phyloP scores from a whole-genome alignment of 53 echinoderm and acorn worm species.

The Stichopus horrens region DNA sequence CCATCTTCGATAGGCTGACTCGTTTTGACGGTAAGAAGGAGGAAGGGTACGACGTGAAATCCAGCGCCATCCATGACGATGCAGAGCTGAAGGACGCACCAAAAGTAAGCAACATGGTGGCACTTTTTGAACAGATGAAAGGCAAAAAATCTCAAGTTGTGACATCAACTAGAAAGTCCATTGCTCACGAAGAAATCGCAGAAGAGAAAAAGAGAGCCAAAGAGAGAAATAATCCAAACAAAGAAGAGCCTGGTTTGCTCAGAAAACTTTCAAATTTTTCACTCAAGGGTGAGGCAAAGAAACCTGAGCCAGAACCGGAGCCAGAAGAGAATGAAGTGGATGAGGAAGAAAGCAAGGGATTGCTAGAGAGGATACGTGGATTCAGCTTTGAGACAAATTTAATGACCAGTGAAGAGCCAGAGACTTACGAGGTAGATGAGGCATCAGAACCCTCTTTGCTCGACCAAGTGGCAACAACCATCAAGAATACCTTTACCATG shows the following conservation, averaged over 20 bases:
- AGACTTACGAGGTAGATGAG: conserved; percentile 22
- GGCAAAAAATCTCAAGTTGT: neutral
- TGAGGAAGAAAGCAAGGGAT: neutral
- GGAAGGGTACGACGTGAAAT: conserved; percentile 26
- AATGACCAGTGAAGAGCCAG: neutral
- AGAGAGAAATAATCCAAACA: neutral
- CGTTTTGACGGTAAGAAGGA: conserved; percentile 31
- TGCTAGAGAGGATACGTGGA: conserved; percentile 24
- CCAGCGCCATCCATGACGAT: conserved; percentile 24
- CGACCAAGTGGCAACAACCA: conserved; percentile 15
- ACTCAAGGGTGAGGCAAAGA: neutral
- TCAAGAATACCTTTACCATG: conserved; percentile 19
- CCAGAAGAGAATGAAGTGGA: neutral
- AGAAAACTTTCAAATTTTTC: conserved; percentile 21
- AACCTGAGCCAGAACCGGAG: neutral
- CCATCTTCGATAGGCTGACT: conserved; percentile 14
- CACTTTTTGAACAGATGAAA: conserved; percentile 26
- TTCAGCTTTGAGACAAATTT: conserved; percentile 17
- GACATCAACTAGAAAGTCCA: neutral
- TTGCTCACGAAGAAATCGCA: conserved; percentile 27
- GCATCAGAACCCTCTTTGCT: conserved; percentile 35
- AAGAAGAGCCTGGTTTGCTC: conserved; percentile 12
- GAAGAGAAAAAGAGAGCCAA: conserved; percentile 17
- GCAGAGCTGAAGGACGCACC: conserved; percentile 30
- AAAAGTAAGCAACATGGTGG: conserved; percentile 41